Conservation (phyloP, 2,113 vertebrate species). For the Hipposideros armiger region DNA sequence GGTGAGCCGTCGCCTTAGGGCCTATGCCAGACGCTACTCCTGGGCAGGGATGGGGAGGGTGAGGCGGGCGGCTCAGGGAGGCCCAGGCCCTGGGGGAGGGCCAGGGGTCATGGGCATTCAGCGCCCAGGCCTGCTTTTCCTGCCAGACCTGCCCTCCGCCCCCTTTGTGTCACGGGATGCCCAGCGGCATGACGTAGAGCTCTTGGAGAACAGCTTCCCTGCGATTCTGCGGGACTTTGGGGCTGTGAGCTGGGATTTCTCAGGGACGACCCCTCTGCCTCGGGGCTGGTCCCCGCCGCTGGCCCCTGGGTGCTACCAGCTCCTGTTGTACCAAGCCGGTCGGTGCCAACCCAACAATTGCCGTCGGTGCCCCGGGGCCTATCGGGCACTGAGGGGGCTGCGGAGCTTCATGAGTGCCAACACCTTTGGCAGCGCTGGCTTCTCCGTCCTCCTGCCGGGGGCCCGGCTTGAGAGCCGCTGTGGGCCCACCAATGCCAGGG, state of each 20-base stretch:
- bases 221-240: constrained; percentile 91
- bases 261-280: constrained; percentile 82
- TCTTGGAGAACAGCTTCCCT: constrained; percentile 91
- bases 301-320: constrained; percentile 90
- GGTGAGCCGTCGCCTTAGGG: constrained; percentile 90
- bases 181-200: constrained; percentile 93
- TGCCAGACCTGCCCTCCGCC: constrained; percentile 93
- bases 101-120: constrained; percentile 87
- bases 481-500: constrained; percentile 92
- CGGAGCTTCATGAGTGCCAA: constrained; percentile 93
- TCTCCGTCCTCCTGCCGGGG: constrained; percentile 91
- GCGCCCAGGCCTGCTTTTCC: constrained; percentile 92
- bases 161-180: constrained; percentile 93
- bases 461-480: constrained; percentile 89
- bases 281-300: constrained; percentile 86
- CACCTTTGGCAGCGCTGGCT: constrained; percentile 92
- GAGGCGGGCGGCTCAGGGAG: constrained; percentile 89
- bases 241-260: constrained; percentile 91
- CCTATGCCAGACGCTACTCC: constrained; percentile 94
- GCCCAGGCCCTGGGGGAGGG: constrained; percentile 75
- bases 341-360: constrained; percentile 91
- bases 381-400: constrained; percentile 90
- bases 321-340: constrained; percentile 92
- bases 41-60: constrained; percentile 94
- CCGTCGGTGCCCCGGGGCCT: constrained; percentile 90